Conservation (phyloP, 1,140 invertebrate species). For the Diorhabda sublineata region DNA sequence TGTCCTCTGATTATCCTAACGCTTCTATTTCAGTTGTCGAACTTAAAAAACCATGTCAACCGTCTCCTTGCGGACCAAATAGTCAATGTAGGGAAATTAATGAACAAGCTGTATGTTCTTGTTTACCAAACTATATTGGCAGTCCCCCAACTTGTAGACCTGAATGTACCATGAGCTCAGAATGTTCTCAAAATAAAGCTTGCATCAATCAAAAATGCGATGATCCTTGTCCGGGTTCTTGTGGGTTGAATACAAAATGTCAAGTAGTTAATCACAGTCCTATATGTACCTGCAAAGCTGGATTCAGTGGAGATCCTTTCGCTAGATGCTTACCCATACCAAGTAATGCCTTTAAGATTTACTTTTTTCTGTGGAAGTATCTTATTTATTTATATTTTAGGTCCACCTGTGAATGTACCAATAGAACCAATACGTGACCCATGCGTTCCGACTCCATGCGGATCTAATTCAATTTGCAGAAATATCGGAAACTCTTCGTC, state of each 20-base stretch:
- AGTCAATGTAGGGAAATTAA: conserved; percentile 71
- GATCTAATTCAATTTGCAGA: conserved; percentile 62
- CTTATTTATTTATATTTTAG: conserved; percentile 20
- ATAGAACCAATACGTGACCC: conserved; percentile 53
- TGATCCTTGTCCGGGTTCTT: conserved; percentile 75
- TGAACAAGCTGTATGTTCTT: conserved; percentile 73
- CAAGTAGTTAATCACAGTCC: conserved; percentile 63
- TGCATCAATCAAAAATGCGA: conserved; percentile 74
- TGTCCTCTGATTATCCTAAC: neutral
- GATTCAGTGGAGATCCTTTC: conserved; percentile 72
- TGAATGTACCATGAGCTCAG: conserved; percentile 75
- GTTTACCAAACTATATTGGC: conserved; percentile 73
- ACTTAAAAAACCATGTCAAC: conserved; percentile 62
- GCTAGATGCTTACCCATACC: conserved; percentile 57
- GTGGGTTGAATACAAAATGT: conserved; percentile 65
- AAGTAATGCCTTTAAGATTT: conserved; percentile 45
- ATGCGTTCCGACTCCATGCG: conserved; percentile 66
- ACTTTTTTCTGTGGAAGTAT: conserved; percentile 1
- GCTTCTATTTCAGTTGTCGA: neutral
- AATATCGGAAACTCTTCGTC: conserved; percentile 56
- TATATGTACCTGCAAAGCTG: conserved; percentile 62
- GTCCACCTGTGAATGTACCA: conserved; percentile 38
- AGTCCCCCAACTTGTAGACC: conserved; percentile 74
- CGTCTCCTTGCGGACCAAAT: conserved; percentile 77
- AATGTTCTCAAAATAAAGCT: conserved; percentile 73